Evolutionary conservation across 2,888 invertebrate genomes (phyloP).

Genomic region (Pristionchus exspectatus): DNA sequence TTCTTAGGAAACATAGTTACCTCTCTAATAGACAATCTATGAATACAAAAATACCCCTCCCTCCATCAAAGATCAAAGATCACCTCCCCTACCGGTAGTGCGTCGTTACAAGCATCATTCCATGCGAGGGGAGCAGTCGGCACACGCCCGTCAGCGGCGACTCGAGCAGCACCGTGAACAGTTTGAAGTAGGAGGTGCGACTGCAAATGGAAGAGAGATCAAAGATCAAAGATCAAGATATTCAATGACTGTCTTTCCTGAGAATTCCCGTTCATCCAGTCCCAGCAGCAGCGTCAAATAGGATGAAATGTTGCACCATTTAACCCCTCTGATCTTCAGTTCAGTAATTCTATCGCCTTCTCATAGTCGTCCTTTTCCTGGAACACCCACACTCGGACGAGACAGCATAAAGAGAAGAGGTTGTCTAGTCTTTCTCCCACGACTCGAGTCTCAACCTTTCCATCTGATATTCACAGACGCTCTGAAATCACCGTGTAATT

Average conservation of each 20-base stretch:
- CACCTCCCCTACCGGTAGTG: constrained; percentile 43
- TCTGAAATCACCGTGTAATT: neutral
- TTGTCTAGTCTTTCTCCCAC: neutral
- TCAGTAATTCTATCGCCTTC: neutral
- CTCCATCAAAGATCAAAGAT: neutral
- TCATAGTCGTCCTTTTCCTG: neutral
- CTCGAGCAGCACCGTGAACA: constrained; percentile 47
- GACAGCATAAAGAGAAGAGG: neutral
- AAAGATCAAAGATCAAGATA: constrained; percentile 1
- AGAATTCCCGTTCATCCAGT: neutral
- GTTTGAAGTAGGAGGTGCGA: constrained; percentile 50
- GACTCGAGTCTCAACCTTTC: neutral
- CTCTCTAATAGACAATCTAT: no score
- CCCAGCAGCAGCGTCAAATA: neutral
- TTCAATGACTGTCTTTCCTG: neutral
- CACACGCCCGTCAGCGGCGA: constrained; percentile 53
- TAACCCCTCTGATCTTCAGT: neutral
- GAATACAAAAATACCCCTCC: no score
- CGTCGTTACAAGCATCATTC: constrained; percentile 45
- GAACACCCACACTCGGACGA: neutral
- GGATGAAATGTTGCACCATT: neutral
- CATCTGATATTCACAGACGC: neutral
- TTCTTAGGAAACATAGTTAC: no score
- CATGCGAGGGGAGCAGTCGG: constrained; percentile 18
- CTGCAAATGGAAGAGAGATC: constrained; percentile 33